Evolutionary conservation across 2,113 vertebrate species (phyloP).

Genomic region (Lichenostomus cassidix): DNA sequence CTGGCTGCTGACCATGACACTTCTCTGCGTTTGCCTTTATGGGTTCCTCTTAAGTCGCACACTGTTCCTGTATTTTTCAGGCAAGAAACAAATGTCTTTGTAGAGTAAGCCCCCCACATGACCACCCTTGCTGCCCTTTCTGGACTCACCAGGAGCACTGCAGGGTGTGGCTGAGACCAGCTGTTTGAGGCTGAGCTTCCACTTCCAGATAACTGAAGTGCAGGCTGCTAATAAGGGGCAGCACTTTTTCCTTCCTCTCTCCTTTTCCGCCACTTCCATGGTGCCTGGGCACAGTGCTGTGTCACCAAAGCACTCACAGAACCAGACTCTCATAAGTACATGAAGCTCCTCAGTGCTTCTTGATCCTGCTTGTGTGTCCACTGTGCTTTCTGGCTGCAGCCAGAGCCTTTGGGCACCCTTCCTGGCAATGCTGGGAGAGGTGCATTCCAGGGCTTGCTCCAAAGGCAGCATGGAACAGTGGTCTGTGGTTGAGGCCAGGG

Average conservation of each 20-base stretch:
- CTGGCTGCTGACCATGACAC: not conserved
- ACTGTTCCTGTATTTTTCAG: not conserved
- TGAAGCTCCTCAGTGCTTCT: not conserved
- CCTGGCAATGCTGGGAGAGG: not conserved
- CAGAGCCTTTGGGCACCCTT: not conserved
- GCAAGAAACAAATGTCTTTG: not conserved
- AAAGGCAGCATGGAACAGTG: not conserved
- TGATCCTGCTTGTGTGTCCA: not conserved
- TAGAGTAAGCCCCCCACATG: not conserved
- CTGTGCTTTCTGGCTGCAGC: not conserved
- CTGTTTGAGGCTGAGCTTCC: not conserved
- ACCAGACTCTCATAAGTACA: not conserved
- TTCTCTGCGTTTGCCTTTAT: not conserved
- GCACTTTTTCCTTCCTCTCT: not conserved
- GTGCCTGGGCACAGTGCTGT: not conserved
- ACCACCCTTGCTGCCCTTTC: not conserved
- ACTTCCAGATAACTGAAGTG: not conserved
- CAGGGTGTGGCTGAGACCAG: not conserved
- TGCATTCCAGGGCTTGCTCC: not conserved
- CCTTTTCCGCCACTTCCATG: not conserved
- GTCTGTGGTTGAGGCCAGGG: not conserved
- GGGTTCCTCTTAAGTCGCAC: not conserved
- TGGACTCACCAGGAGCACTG: not conserved
- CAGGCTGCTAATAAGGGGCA: not conserved
- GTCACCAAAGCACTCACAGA: not conserved